Base-by-base conservation (phyloP, 2,113 vertebrate species). In the Leptobrachium ailaonicum region DNA sequence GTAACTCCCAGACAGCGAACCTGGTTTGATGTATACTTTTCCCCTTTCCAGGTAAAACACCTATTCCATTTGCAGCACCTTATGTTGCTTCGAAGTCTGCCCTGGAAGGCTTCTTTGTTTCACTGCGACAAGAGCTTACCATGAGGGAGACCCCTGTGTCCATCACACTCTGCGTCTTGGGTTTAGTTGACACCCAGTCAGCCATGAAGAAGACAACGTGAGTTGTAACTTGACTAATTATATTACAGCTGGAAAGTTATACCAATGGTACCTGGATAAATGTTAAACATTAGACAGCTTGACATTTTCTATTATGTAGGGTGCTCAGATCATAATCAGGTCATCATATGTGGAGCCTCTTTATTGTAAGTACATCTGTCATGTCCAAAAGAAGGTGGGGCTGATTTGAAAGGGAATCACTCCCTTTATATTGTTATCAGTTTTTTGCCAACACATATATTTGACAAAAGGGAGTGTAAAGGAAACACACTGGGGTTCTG, bases 41-140 rank as follows among this genome's bases (percentile, higher is more conserved):
- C 13, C 56, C 56, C 47, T 13, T 58, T 12, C 4, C 87, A 96
- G 96, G 93, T 80, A 95, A 86, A 84, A 73, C 94, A 20, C 56
- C 88, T 54, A 85, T 84, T 41, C 93, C 95, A 7, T 94, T 92
- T 64, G 89, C 88, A 14, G 87, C 88, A 7, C 92, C 94, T 0
- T 97, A 96, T 44, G 82, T 88, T 0, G 90, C 94, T 54, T 91
- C 95, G 67, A 96, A 96, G 87, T 94, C 91, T 83, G 95, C 95
- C 0, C 75, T 96, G 85, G 95, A 93, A 12, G 94, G 95, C 7
- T 97, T 96, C 88, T 98, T 96, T 9, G 83, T 90, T 62, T 87
- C 93, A 0, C 85, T 97, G 72, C 80, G 84, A 53, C 92, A 95
- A 2, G 96, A 98, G 75, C 87, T 97, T 80, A 69, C 80, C 0